Evolutionary conservation across 2,797 vertebrate species (phyloP).

Genomic region (Thamnophis elegans): DNA sequence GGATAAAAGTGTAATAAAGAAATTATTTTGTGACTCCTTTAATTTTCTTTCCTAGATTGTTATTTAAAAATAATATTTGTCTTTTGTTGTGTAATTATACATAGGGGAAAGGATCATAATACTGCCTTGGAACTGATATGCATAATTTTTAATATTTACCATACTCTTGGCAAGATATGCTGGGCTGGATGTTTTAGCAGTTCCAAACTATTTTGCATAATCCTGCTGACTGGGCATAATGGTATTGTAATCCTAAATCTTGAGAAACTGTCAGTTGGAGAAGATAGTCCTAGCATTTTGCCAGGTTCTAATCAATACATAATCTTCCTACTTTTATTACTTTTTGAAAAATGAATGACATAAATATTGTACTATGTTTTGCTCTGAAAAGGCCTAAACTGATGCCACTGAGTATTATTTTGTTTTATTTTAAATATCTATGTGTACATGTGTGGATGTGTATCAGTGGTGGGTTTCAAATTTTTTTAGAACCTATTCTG

Average conservation of each 20-base stretch:
- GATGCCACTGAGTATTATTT: not conserved
- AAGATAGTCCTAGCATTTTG: not conserved
- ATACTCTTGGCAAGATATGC: not conserved
- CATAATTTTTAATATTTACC: not conserved
- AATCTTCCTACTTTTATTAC: not conserved
- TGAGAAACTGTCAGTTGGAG: not conserved
- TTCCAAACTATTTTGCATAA: not conserved
- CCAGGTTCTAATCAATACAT: not conserved
- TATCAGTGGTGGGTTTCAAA: not conserved
- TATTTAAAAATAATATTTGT: not conserved
- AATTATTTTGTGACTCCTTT: not conserved
- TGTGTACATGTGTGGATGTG: not conserved
- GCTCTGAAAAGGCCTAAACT: not conserved
- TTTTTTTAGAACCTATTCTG: no score
- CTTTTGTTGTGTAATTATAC: not conserved
- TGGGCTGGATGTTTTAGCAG: not conserved
- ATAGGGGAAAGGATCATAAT: not conserved
- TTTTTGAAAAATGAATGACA: not conserved
- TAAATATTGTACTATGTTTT: not conserved
- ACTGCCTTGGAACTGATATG: not conserved
- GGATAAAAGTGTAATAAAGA: not conserved
- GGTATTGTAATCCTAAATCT: not conserved
- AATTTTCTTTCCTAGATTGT: not conserved
- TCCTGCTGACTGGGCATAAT: not conserved
- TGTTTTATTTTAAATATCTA: not conserved